Conservation (phyloP, 2,888 invertebrate genomes). For the Agriopis marginaria region DNA sequence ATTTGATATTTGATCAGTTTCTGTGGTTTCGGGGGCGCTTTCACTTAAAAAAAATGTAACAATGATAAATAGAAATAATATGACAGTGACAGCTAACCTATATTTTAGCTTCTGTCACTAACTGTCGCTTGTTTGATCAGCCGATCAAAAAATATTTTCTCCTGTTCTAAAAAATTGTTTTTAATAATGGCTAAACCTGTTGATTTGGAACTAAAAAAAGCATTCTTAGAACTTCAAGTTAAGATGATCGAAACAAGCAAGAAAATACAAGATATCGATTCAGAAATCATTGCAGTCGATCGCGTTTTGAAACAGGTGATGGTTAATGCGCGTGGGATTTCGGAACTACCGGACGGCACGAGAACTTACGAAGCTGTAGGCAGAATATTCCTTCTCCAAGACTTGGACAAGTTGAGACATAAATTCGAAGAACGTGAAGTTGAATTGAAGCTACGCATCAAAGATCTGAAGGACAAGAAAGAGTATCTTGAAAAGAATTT, state of each 20-base stretch:
- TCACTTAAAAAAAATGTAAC: too few species aligned
- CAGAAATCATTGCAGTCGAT: slow-evolving; percentile 90
- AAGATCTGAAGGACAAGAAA: slow-evolving; percentile 91
- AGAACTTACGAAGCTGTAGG: slow-evolving; percentile 94
- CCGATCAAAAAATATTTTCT: neutral
- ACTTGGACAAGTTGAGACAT: slow-evolving; percentile 87
- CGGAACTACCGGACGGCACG: slow-evolving; percentile 87
- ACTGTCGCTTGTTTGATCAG: neutral
- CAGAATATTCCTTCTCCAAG: slow-evolving; percentile 92
- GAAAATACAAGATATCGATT: slow-evolving; percentile 92
- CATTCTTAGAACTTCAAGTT: slow-evolving; percentile 92
- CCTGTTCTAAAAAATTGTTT: neutral
- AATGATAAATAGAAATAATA: too few species aligned
- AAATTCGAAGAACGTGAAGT: slow-evolving; percentile 87
- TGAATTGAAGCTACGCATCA: slow-evolving; percentile 88
- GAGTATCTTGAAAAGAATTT: slow-evolving; percentile 92
- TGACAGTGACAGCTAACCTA: neutral
- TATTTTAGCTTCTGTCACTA: neutral
- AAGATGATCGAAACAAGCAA: slow-evolving; percentile 93
- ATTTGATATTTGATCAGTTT: too few species aligned
- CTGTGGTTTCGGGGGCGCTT: too few species aligned
- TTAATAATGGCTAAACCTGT: slow-evolving; percentile 80
- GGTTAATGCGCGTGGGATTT: slow-evolving; percentile 89
- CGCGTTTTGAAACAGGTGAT: slow-evolving; percentile 89
- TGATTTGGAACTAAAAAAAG: slow-evolving; percentile 88